Evolutionary conservation across 2,888 invertebrate species (phyloP), one percentile per base, ranked within the genome.

Genomic region (Drosophila buzzatii): DNA sequence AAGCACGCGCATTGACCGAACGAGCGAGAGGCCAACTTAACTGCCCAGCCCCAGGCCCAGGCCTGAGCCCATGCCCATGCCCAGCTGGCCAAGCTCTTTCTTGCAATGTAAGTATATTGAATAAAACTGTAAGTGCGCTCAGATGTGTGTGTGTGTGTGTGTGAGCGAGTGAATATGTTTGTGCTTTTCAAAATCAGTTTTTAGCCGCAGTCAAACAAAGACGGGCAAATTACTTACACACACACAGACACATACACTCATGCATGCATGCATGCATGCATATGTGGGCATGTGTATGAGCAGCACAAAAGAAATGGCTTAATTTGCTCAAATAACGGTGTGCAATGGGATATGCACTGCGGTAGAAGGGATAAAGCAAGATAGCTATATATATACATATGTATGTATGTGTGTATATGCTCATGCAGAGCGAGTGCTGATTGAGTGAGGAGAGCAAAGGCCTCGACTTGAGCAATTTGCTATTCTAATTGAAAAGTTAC

Each of bases 1-100:
- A 73, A 87, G 79, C 84, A 86, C 87, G 83, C 89, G 81, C 87
- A 84, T 69, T 86, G 89, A 82, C 73, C 66, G 53, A 70, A 23
- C 83, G 61, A 60, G 60, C 61, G 67, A 67, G 45, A 59, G 81
- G 76, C 76, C 76, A 66, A 72, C 83, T 76, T 35, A 57, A 60
- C 76, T 63, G 79, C 80, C 81, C 70, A 66, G 55, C 37, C 37
- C 53, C 20, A 51, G n/a, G 7, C 39, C 39, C 39, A 39, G 16
- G 39, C 18, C 51, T 20, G n/a, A 10, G n/a, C 47, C 79, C 45
- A 33, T 6, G n/a, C 47, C 60, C 67, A 67, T 52, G 56, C 56
- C 42, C 62, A 66, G 65, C 66, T 55, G 69, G 72, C 73, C 58
- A 64, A 78, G 74, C 74, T 72, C 73, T 72, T 71, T 65, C 51